These are phyloP conservation scores for Patagioenas fasciata DNA, from an alignment of 2,113 vertebrate species.

Conservation along the genomic window DNA sequence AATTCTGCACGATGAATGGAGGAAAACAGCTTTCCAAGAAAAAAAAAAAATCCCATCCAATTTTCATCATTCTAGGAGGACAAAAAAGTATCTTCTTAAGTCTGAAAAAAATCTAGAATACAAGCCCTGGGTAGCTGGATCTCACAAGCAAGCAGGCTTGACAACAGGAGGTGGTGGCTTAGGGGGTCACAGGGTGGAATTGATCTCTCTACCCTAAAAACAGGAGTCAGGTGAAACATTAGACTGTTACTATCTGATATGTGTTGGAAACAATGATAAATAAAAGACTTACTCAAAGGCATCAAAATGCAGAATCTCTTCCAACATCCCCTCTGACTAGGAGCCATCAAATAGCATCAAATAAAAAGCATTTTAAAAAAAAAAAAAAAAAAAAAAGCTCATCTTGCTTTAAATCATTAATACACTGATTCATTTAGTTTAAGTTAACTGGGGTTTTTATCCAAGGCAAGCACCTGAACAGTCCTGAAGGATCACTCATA, in stretches of 20 bases:
- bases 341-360: neutral
- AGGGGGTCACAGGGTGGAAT: neutral
- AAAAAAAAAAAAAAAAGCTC: neutral
- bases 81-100: neutral
- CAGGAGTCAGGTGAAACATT: neutral
- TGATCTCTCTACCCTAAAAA: neutral
- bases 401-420: neutral
- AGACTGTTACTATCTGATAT: neutral
- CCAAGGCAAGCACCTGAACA: neutral
- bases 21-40: neutral
- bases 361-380: no score
- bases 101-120: neutral
- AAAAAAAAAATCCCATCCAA: neutral
- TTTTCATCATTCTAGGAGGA: neutral
- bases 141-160: neutral
- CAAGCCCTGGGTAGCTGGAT: rapidly evolving
- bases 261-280: neutral
- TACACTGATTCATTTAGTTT: neutral
- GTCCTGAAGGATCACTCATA: neutral
- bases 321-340: neutral
- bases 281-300: neutral
- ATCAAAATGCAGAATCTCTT: neutral
- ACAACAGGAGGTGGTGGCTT: neutral
- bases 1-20: neutral
- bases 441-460: neutral